Evolutionary conservation across 2,797 vertebrate species (phyloP), one percentile per base, ranked within the genome.

Genomic region (Acanthornis magna): DNA sequence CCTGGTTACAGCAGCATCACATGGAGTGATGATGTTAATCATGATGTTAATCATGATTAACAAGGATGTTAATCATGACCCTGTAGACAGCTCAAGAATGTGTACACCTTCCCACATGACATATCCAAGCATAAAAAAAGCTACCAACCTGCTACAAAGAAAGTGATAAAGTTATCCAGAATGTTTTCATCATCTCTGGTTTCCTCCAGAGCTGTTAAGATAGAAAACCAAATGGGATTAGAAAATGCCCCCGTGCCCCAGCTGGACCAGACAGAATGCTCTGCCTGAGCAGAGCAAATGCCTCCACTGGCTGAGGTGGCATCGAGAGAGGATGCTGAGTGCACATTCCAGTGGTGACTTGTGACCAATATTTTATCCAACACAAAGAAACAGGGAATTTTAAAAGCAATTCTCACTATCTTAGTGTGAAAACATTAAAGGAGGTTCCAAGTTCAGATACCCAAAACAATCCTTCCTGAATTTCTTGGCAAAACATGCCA

Each of bases 131-230:
- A 5, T 36, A 42, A 15, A 67, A 29, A 71, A 10, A 80, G 75
- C 32, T 92, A 98, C 98, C 77, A 62, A 99, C 99, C 99, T 0
- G 98, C 99, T 43, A 99, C 98, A 95, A 99, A 99, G 97, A 99
- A 99, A 20, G 99, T 99, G 65, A 99, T 94, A 26, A 99, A 99
- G 81, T 99, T 99, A 96, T 99, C 99, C 95, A 99, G 58, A 97
- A 99, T 98, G 12, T 97, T 91, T 96, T 99, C 98, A 26, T 99
- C 98, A 4, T 99, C 98, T 88, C 96, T 96, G 16, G 97, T 97
- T 34, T 93, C 96, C 55, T 97, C 98, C 82, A 98, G 96, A 81
- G 98, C 99, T 99, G 96, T 29, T 80, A 93, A 91, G 70, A 89
- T 8, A 76, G 36, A 70, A 72, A 78, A 54, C 11, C 21, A 97